Conservation (phyloP, 2,888 invertebrate genomes). For the Idaea dimidiata region DNA sequence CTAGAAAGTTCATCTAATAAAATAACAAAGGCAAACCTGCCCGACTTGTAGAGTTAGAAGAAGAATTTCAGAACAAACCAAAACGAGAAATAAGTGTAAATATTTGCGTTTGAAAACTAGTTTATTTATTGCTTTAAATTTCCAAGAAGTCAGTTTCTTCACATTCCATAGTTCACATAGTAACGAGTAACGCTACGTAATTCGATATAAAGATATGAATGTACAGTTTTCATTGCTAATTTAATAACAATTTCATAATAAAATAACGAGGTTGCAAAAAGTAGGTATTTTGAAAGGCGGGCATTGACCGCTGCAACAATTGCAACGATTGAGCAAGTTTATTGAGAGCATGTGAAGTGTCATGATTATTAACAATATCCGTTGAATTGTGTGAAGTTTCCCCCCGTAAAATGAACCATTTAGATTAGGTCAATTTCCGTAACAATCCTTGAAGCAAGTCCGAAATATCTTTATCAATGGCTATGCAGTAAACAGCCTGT, state of each 20-base stretch:
- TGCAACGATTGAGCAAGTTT: slow-evolving; percentile 22
- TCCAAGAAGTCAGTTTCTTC: neutral
- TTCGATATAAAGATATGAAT: slow-evolving; percentile 16
- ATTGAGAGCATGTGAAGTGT: slow-evolving; percentile 23
- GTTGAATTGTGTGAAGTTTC: neutral
- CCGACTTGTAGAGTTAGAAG: too few species aligned
- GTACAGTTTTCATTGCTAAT: slow-evolving; percentile 4
- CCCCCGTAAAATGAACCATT: too few species aligned
- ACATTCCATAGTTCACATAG: neutral
- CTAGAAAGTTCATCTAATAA: too few species aligned
- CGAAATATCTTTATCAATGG: too few species aligned
- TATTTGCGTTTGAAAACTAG: neutral
- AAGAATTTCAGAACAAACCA: too few species aligned
- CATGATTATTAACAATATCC: neutral
- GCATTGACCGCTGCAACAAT: slow-evolving; percentile 17
- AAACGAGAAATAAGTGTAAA: too few species aligned
- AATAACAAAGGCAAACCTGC: too few species aligned
- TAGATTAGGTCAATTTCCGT: too few species aligned
- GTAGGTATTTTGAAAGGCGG: slow-evolving; percentile 19
- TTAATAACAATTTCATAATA: slow-evolving; percentile 14
- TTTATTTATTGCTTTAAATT: neutral
- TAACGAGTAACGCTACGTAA: slow-evolving; percentile 12
- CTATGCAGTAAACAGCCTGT: too few species aligned
- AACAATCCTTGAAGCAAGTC: too few species aligned
- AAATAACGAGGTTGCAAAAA: slow-evolving; percentile 18